Conservation (phyloP, 2,888 invertebrate species). For the Cacoxenus indagator region DNA sequence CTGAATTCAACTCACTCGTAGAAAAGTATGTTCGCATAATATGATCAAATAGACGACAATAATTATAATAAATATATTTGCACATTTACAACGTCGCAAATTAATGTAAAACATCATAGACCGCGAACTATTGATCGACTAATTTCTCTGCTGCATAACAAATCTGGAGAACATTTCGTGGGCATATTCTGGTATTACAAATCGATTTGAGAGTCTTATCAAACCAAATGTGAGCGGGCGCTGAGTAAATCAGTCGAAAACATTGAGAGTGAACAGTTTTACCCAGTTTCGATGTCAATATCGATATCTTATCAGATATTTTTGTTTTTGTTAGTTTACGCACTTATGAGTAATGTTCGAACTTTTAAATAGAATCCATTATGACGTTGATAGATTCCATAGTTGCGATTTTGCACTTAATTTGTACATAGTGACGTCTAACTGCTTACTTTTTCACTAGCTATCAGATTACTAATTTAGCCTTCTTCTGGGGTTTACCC, state of each 20-base stretch:
- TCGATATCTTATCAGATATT: too few relatives aligned
- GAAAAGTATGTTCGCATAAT: constrained; percentile 24
- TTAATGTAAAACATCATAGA: not conserved
- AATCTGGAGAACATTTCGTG: not conserved
- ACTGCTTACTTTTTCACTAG: too few relatives aligned
- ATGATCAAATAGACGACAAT: constrained; percentile 35
- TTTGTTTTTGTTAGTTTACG: too few relatives aligned
- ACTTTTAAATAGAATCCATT: too few relatives aligned
- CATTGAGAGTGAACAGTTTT: not conserved
- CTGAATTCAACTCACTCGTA: constrained; percentile 35
- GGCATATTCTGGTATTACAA: not conserved
- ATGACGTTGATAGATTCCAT: too few relatives aligned
- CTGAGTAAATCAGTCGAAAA: not conserved
- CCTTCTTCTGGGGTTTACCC: too few relatives aligned
- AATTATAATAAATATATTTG: not conserved
- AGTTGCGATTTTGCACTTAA: too few relatives aligned
- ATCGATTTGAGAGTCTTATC: not conserved
- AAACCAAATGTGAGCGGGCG: not conserved
- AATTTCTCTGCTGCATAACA: not conserved
- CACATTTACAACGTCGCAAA: not conserved
- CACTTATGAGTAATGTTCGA: too few relatives aligned
- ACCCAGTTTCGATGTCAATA: too few relatives aligned
- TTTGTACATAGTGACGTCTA: too few relatives aligned
- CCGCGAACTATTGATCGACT: not conserved
- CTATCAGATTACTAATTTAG: too few relatives aligned